Percentiles rank a stretch among this genome's conserved stretches.
These are phyloP conservation scores for Drosophila rhopaloa DNA, from an alignment of 1,140 invertebrate species.

Conservation along the genomic window DNA sequence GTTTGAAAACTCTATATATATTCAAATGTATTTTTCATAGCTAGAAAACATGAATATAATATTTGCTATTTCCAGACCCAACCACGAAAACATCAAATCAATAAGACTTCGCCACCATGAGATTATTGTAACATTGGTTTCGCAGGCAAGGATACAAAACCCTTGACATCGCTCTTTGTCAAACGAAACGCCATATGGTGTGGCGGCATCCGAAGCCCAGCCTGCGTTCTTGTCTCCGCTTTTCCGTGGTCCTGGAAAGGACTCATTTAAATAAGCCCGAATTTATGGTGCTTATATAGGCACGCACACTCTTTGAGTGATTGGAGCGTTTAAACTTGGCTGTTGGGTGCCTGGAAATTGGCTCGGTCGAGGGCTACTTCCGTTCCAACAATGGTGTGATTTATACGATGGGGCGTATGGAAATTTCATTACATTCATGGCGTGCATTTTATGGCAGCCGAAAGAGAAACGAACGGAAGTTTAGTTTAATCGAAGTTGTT, in stretches of 20 bases:
- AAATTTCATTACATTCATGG: conserved; percentile 70
- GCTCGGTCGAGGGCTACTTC: conserved; percentile 60
- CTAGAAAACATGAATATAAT: conserved; percentile 9
- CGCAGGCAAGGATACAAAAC: background rate
- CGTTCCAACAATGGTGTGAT: conserved; percentile 76
- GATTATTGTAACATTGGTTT: conserved; percentile 29
- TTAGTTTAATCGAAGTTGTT: conserved; percentile 80
- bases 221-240: conserved; percentile 2
- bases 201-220: conserved; percentile 10
- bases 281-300: conserved; percentile 61
- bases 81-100: conserved; percentile 24
- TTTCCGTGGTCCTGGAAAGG: conserved; percentile 45
- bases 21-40: too few species aligned
- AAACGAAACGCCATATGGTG: conserved; percentile 59
- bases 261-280: conserved; percentile 77
- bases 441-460: conserved; percentile 48
- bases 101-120: conserved; percentile 12
- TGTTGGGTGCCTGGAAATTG: conserved; percentile 35
- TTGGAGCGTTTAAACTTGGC: conserved; percentile 55
- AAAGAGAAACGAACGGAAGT: conserved; percentile 56
- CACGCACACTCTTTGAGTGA: conserved; percentile 53
- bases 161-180: conserved; percentile 46
- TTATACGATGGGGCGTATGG: conserved; percentile 60
- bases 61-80: conserved; percentile 14
- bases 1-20: background rate